These are phyloP conservation scores for Ligdia adustata DNA, from an alignment of 2,888 invertebrate genomes.

Conservation along the genomic window DNA sequence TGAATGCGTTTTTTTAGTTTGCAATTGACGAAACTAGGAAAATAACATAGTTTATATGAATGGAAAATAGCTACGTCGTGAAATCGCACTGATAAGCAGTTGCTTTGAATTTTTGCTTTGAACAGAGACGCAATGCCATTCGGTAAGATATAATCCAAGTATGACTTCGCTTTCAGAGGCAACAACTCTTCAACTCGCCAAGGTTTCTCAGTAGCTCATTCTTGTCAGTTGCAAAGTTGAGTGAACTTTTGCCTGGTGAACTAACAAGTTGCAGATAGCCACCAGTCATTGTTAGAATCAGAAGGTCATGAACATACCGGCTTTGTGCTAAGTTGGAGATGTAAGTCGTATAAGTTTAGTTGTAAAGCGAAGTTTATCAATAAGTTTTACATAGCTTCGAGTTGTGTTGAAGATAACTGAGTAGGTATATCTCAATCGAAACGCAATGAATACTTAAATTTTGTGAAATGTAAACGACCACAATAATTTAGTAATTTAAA, in stretches of 20 bases:
- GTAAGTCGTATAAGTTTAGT: neutral
- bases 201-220: slow-evolving; percentile 4
- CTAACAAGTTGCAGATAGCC: slow-evolving; percentile 7
- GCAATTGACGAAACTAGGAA: too few species aligned
- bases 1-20: too few species aligned
- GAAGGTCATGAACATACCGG: slow-evolving; percentile 2
- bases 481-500: too few species aligned
- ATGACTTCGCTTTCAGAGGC: slow-evolving; percentile 3
- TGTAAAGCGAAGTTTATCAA: neutral
- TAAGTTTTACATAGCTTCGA: slow-evolving; percentile 2
- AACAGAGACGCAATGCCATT: too few species aligned
- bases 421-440: too few species aligned
- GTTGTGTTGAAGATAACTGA: neutral
- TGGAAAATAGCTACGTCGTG: too few species aligned
- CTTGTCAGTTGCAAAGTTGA: neutral
- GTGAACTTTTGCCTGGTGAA: neutral
- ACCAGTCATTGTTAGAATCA: slow-evolving; percentile 9
- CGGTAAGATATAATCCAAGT: slow-evolving; percentile 1
- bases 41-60: too few species aligned
- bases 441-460: too few species aligned
- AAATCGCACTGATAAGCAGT: too few species aligned
- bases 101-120: too few species aligned
- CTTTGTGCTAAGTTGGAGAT: slow-evolving; percentile 6
- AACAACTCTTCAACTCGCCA: slow-evolving; percentile 12
- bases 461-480: too few species aligned